A percentile compares a stretch with the other conserved stretches of the same genome.
phyloP scores from a whole-genome alignment of 2,888 invertebrate species.

The Cryptops parisi region DNA sequence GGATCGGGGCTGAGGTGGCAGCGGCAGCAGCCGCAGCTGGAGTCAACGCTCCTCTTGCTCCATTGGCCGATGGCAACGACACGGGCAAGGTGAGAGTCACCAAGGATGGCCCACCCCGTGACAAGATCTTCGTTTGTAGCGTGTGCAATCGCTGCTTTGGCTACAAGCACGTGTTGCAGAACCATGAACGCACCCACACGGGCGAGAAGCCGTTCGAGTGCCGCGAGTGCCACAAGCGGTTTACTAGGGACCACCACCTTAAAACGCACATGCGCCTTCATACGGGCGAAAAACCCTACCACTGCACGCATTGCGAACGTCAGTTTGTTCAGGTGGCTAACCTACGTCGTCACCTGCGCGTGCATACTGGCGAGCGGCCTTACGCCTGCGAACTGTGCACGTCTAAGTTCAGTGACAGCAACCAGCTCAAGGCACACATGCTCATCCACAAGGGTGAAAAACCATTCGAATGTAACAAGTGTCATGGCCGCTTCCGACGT shows the following conservation, averaged over 20 bases:
- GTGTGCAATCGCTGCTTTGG: slow-evolving; percentile 79
- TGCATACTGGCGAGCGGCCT: slow-evolving; percentile 82
- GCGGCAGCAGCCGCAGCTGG: slow-evolving; percentile 11
- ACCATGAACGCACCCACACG: slow-evolving; percentile 86
- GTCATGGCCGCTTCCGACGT: slow-evolving; percentile 63
- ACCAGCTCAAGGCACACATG: slow-evolving; percentile 78
- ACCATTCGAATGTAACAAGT: slow-evolving; percentile 66
- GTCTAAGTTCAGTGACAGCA: slow-evolving; percentile 77
- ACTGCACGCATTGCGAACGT: slow-evolving; percentile 78
- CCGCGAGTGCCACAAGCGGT: slow-evolving; percentile 77
- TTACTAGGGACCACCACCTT: slow-evolving; percentile 81
- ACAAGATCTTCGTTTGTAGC: slow-evolving; percentile 76
- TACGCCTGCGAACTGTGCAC: slow-evolving; percentile 75
- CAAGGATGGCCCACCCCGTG: slow-evolving; percentile 27
- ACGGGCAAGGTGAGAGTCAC: slow-evolving; percentile 9
- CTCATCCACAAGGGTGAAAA: slow-evolving; percentile 81
- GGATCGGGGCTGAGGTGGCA: slow-evolving; percentile 13
- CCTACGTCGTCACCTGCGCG: slow-evolving; percentile 68
- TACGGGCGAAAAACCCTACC: slow-evolving; percentile 86
- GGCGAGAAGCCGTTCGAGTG: slow-evolving; percentile 91
- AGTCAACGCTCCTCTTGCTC: slow-evolving; percentile 9
- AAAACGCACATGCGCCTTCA: slow-evolving; percentile 86
- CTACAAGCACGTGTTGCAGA: slow-evolving; percentile 86
- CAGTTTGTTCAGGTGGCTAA: slow-evolving; percentile 91
- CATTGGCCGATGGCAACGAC: slow-evolving; percentile 6